Evolutionary conservation across 2,797 vertebrate genomes (phyloP).

Genomic region (Sebastes wilsoni): DNA sequence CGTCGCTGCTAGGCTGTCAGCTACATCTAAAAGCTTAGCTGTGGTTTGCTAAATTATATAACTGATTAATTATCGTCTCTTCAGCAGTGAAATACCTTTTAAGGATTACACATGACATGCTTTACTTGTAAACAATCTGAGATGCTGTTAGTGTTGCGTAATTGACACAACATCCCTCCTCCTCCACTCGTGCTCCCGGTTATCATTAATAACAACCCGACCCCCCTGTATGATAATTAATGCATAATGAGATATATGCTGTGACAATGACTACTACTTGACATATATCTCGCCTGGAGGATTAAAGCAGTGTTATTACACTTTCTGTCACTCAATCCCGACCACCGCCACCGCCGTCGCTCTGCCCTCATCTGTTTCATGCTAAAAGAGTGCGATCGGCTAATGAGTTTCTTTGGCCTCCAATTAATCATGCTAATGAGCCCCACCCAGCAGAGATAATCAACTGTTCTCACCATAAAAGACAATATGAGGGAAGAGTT

Average conservation of each 20-base stretch:
- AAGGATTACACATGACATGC: constrained; percentile 14
- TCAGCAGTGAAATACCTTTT: constrained; percentile 24
- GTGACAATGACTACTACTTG: constrained; percentile 53
- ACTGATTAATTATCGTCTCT: constrained; percentile 15
- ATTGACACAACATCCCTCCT: constrained; percentile 34
- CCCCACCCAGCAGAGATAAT: constrained; percentile 59
- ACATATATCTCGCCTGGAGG: constrained; percentile 45
- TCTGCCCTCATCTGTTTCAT: constrained; percentile 53
- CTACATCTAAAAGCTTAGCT: constrained; percentile 10
- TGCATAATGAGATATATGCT: constrained; percentile 56
- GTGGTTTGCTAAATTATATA: constrained; percentile 2
- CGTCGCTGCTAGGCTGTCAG: constrained; percentile 1
- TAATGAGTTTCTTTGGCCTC: constrained; percentile 68
- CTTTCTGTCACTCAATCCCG: constrained; percentile 42
- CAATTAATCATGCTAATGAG: constrained; percentile 74
- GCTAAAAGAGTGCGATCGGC: constrained; percentile 52
- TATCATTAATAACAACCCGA: constrained; percentile 41
- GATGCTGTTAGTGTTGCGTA: constrained; percentile 21
- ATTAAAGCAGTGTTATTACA: constrained; percentile 62
- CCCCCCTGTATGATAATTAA: constrained; percentile 49
- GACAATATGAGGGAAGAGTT: constrained; percentile 20
- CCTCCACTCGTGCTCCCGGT: not conserved
- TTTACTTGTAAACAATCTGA: constrained; percentile 42
- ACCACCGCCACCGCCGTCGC: constrained; percentile 36
- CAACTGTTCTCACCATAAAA: constrained; percentile 27